These are phyloP conservation scores for Netelia virgata DNA, from an alignment of 2,888 invertebrate species.

Conservation along the genomic window DNA sequence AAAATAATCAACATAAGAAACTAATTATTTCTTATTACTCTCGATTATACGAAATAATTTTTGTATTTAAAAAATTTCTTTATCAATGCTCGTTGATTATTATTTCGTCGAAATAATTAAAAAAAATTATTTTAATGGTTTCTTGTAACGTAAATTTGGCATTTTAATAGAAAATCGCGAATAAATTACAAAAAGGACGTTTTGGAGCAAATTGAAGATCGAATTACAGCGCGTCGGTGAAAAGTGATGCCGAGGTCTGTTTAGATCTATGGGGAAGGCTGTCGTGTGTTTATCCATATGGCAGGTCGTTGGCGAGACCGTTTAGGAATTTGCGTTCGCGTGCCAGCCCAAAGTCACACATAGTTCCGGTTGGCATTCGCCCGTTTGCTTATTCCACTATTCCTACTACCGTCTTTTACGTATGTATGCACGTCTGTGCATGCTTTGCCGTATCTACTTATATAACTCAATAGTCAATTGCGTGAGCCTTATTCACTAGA, in stretches of 20 bases:
- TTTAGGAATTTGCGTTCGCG: constrained; percentile 68
- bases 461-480: constrained; percentile 60
- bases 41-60: neutral
- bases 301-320: constrained; percentile 60
- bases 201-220: too few species aligned
- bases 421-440: neutral
- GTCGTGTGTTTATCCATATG: constrained; percentile 43
- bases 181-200: too few species aligned
- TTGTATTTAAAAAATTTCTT: neutral
- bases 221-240: too few species aligned
- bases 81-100: neutral
- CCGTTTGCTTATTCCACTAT: constrained; percentile 14
- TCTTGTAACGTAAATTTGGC: too few species aligned
- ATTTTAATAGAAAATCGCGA: too few species aligned
- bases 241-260: neutral
- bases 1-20: too few species aligned
- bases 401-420: neutral
- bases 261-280: neutral
- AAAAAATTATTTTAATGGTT: too few species aligned
- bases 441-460: constrained; percentile 41
- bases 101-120: neutral
- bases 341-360: constrained; percentile 64
- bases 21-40: too few species aligned
- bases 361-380: constrained; percentile 58
- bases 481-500: constrained; percentile 47